Base-by-base conservation (phyloP, 2,113 vertebrate species). In the Aphelocoma coerulescens region DNA sequence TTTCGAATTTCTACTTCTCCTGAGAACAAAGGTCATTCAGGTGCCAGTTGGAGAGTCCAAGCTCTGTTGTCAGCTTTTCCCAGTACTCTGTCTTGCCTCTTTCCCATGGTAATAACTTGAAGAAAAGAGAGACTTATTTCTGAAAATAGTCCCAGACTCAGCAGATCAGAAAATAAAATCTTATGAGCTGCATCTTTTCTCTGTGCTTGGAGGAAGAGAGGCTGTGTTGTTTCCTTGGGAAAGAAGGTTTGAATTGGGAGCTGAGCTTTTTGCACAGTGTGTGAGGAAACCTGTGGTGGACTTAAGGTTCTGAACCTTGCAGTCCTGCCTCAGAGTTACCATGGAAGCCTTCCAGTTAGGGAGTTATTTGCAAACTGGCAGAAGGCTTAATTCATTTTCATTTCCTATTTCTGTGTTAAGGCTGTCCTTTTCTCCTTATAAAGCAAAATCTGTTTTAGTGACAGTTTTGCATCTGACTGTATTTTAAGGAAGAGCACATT, bases 1-100 rank as follows among this genome's bases (percentile, higher is more conserved):
- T 15, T 3, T 0, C 0, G 15, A 11, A n/a, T 73, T 94, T 80
- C 7, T 59, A 0, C 7, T 82, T 88, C n/a, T 74, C 19, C 28
- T 30, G 59, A 43, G 41, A 41, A 3, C 22, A 85, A 16, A 75
- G 37, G 59, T n/a, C 5, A 4, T 26, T 65, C 12, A 43, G 30
- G 44, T 85, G 19, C 7, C 14, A 32, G 30, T 18, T 82, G 32
- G 9, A 39, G 74, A 51, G 33, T n/a, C 65, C 78, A 39, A 3
- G 24, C 8, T 82, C 12, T 73, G 6, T 37, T 2, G 2, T 49
- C n/a, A 48, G 16, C 30, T 61, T 5, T 46, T 68, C 6, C n/a
- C 62, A 82, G 54, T 15, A 18, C 4, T 65, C 15, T 54, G 14
- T 66, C 37, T 77, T 49, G 35, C 43, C 10, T 81, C 24, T 91